phyloP scores from a whole-genome alignment of 2,888 invertebrate species.

The Stramonita haemastoma region DNA sequence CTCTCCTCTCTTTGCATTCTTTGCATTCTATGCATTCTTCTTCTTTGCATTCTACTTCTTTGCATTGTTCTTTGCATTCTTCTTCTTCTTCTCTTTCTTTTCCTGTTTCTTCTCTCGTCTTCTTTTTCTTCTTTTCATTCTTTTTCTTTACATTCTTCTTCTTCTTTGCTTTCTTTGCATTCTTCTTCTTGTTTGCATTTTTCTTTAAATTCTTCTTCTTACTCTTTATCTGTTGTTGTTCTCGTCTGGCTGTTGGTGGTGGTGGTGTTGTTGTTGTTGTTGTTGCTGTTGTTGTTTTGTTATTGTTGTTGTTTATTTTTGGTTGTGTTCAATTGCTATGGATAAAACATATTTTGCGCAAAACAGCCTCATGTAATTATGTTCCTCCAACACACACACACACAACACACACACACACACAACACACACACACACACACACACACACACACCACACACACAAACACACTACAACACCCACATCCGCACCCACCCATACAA shows the following conservation, averaged over 20 bases:
- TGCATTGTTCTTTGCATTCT: background rate
- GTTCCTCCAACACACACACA: no score
- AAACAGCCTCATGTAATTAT: background rate
- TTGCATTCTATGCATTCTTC: background rate
- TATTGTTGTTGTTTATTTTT: no score
- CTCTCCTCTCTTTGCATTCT: background rate
- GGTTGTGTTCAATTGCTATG: background rate
- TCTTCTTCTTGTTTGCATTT: background rate
- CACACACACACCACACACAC: no score
- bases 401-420: no score
- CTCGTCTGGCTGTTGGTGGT: background rate
- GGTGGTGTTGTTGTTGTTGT: no score
- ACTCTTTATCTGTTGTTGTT: background rate
- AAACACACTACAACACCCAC: no score
- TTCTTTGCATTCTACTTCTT: background rate
- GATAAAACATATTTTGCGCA: background rate
- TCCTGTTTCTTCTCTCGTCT: background rate
- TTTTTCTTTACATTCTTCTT: slow-evolving; percentile 20
- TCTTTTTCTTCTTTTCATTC: background rate
- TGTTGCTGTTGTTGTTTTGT: no score
- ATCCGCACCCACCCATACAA: no score
- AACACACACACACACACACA: no score
- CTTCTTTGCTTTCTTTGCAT: background rate
- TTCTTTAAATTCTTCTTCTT: background rate
- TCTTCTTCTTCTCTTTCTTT: slow-evolving; percentile 14